Base-by-base conservation (phyloP, 1,140 invertebrate genomes). In the Drosophila santomea region DNA sequence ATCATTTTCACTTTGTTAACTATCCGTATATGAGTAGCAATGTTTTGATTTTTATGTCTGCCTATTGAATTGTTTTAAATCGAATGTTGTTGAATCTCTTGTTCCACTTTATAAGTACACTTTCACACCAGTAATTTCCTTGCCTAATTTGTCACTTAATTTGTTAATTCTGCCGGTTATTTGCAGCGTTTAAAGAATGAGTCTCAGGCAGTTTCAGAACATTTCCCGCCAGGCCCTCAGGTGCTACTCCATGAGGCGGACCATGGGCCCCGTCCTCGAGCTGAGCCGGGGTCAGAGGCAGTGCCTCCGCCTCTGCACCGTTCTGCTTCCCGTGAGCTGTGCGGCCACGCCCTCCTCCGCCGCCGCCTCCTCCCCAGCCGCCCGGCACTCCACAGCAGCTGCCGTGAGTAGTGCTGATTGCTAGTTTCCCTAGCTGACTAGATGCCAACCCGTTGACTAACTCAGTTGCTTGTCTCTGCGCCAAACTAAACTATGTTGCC, bases 331-430 rank as follows among this genome's bases (percentile, higher is more conserved):
- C 48, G 64, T 91, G 63, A 48, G 67, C 71, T 59, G 82, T 68
- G 79, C 86, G 52, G 73, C 79, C 64, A 68, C 20, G 38, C 28
- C 64, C 14, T n/a, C 45, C 28, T 17, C 60, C 20, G 52, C 64
- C 55, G 63, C 68, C 20, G 52, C 64, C 55, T 61, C 68, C 54
- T 50, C 41, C 45, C 45, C 68, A 45, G 75, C 51, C 45, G 61
- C 68, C 54, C 55, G 73, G 61, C 84, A 89, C 80, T 89, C 84
- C 20, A 89, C 83, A 83, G 81, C 81, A 74, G 64, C 85, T 41
- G 77, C 73, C 84, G 90, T 91, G 90, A 91, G 90, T 91, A 85
- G 79, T 47, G 62, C 63, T 60, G 69, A 58, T 15, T 15, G 43
- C 15, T 20, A 57, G 62, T 56, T 78, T 15, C 10, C 17, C 15